Percentiles rank a stretch among this genome's conserved stretches.
phyloP scores from a whole-genome alignment of 2,113 vertebrate genomes.

The Nestor notabilis region DNA sequence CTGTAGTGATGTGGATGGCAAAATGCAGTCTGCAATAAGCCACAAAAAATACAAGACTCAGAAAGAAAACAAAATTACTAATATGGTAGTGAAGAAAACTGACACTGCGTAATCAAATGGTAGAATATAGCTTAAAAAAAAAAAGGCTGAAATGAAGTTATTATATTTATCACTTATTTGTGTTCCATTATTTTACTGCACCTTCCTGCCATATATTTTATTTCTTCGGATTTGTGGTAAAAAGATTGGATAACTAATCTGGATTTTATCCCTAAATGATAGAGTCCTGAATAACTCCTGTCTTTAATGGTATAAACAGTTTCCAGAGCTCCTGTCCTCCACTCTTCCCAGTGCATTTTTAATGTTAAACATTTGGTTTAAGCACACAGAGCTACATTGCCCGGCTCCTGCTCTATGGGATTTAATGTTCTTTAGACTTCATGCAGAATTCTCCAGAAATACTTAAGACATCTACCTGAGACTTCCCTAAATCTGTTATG shows the following conservation, averaged over 20 bases:
- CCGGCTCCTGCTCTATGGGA: rapidly evolving
- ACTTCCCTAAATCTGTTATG: background rate
- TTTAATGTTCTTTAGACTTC: background rate
- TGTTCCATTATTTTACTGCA: background rate
- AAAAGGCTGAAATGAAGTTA: background rate
- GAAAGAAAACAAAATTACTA: constrained; percentile 42
- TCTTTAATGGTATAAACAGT: background rate
- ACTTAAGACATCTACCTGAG: background rate
- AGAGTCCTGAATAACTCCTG: background rate
- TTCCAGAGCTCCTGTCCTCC: background rate
- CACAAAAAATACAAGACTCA: background rate
- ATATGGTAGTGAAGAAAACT: background rate
- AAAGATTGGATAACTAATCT: background rate
- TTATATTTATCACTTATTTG: background rate
- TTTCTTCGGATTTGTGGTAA: background rate
- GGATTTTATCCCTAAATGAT: background rate
- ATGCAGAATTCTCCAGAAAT: background rate
- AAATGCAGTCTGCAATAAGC: background rate
- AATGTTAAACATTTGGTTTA: background rate
- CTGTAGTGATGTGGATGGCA: background rate
- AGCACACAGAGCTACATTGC: background rate
- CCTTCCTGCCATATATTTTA: background rate
- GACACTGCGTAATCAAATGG: background rate
- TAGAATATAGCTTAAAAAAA: background rate
- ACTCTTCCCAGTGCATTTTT: background rate